Base-by-base conservation (phyloP, 2,797 vertebrate genomes). In the Sciurus carolinensis region DNA sequence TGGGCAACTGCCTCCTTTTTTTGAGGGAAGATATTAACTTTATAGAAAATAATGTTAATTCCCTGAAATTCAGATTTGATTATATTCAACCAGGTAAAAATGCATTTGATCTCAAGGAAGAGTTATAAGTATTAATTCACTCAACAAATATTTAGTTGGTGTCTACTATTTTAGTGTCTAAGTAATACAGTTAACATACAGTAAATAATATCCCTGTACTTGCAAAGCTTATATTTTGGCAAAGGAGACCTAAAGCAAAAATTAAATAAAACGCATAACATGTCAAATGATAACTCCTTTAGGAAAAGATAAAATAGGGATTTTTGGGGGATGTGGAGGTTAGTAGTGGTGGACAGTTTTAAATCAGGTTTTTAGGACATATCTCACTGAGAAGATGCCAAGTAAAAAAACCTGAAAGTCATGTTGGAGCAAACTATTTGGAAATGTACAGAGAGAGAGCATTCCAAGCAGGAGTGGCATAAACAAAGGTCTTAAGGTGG, bases 101-200 rank as follows among this genome's bases (percentile, higher is more conserved):
- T 42, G 44, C 33, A 52, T 39, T n/a, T 59, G 62, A 64, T 84
- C 24, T 39, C 3, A 66, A 91, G 83, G 59, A 82, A 86, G 18
- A 85, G 8, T 72, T 85, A 72, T 36, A 81, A 62, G 22, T 92
- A 50, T 64, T 90, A 77, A 87, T 67, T 88, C 33, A 83, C 15
- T 92, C 39, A 90, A 86, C 54, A 86, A 62, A 72, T 92, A 67
- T 67, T 59, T 83, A 50, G 33, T 87, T 85, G 52, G 15, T 83
- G 10, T 42, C 83, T 90, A 44, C 36, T 91, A 14, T 92, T 97
- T 94, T 39, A 18, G 14, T 67, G 66, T 33, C 66, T 67, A n/a
- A 67, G 5, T n/a, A n/a, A 15, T 12, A 67, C 33, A 90, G 26
- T 57, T 33, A 85, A 75, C 47, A 95, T 72, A 36, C 66, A 95